Conservation (phyloP, 2,888 invertebrate genomes). For the Spatulosminthurus flaviceps region DNA sequence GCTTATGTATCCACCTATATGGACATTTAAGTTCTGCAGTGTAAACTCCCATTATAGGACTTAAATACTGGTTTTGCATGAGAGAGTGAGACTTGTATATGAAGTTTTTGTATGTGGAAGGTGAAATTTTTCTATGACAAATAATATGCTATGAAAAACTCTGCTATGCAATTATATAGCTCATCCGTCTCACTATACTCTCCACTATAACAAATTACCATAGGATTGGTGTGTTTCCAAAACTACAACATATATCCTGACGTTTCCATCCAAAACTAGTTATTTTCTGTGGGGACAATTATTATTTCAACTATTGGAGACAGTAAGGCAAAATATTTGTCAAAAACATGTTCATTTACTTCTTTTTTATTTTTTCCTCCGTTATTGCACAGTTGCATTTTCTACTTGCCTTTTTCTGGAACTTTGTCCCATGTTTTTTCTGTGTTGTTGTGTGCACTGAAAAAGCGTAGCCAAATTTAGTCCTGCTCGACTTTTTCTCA, state of each 20-base stretch:
- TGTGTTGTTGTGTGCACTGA: neutral
- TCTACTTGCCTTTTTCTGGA: neutral
- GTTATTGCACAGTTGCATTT: neutral
- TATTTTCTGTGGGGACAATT: neutral
- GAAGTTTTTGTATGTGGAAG: no score
- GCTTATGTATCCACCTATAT: no score
- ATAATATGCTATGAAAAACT: no score
- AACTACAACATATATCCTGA: neutral
- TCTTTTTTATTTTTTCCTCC: neutral
- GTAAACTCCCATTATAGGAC: no score
- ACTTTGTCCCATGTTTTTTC: neutral
- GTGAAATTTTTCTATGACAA: no score
- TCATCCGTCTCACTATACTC: no score
- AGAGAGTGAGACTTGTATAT: no score
- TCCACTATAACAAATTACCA: no score
- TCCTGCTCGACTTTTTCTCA: neutral
- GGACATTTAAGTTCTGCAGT: no score
- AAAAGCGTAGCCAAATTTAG: slow-evolving; percentile 19
- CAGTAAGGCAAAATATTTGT: slow-evolving; percentile 23
- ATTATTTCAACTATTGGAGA: neutral
- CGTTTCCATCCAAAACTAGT: neutral
- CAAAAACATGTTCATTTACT: neutral
- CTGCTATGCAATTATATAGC: no score
- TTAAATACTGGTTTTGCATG: no score
- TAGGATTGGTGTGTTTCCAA: neutral